A percentile compares a stretch with the other conserved stretches of the same genome.
phyloP scores from a whole-genome alignment of 2,888 invertebrate genomes.

The Lithodes maja region DNA sequence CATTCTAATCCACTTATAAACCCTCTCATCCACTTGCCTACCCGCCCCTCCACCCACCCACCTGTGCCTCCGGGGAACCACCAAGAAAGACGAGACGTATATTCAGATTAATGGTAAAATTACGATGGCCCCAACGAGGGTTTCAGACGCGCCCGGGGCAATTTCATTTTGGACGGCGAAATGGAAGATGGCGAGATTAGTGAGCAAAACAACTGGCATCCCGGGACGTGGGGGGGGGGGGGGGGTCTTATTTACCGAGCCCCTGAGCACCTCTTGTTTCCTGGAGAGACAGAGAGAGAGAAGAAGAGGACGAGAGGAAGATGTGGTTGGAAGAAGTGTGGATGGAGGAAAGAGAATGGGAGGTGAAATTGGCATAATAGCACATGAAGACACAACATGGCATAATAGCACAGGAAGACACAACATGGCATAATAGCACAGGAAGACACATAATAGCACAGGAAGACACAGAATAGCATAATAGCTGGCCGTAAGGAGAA shows the following conservation, averaged over 20 bases:
- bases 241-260: constrained; percentile 34
- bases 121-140: constrained; percentile 48
- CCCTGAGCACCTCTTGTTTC: constrained; percentile 15
- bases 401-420: too few species aligned
- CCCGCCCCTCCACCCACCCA: background rate
- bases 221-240: background rate
- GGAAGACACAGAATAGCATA: too few species aligned
- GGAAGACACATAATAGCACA: too few species aligned
- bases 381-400: too few species aligned
- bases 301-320: constrained; percentile 2
- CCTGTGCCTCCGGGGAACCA: background rate
- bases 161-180: constrained; percentile 55
- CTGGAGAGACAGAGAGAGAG: constrained; percentile 6
- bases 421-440: too few species aligned
- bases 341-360: background rate
- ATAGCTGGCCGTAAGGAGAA: too few species aligned
- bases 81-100: constrained; percentile 52
- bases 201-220: constrained; percentile 3
- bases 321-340: background rate
- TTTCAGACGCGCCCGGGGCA: constrained; percentile 43
- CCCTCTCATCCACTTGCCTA: background rate
- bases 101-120: constrained; percentile 62
- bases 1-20: background rate
- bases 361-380: background rate
- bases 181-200: constrained; percentile 49